phyloP scores from a whole-genome alignment of 2,797 vertebrate species.

The Hafferia zeledoni region DNA sequence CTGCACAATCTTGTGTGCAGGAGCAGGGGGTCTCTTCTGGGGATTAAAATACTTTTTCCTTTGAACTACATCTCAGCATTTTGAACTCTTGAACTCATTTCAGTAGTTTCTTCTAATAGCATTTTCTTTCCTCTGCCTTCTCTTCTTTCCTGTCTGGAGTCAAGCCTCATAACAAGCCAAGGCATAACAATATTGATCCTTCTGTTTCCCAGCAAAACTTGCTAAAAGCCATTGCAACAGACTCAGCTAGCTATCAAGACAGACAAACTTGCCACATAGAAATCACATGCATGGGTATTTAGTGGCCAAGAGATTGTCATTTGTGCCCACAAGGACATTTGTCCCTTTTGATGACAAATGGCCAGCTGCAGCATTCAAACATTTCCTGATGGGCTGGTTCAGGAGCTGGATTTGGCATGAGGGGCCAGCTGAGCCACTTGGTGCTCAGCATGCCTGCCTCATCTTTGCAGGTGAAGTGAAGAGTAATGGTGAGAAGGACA shows the following conservation, averaged over 20 bases:
- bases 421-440: neutral
- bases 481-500: neutral
- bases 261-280: neutral
- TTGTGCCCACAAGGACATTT: neutral
- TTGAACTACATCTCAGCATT: conserved; percentile 6
- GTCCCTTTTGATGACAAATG: neutral
- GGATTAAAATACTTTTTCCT: conserved; percentile 24
- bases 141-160: neutral
- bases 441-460: neutral
- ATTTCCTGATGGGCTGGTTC: neutral
- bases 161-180: neutral
- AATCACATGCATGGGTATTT: neutral
- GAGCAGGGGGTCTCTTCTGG: neutral
- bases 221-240: neutral
- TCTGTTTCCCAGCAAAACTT: neutral
- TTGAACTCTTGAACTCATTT: conserved; percentile 16
- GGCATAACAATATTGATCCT: neutral
- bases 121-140: neutral
- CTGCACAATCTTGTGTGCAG: neutral
- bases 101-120: neutral
- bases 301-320: neutral
- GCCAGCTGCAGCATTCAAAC: neutral
- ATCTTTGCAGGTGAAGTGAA: neutral
- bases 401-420: neutral
- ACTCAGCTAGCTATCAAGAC: neutral